These are phyloP conservation scores for Perizoma flavofasciatum DNA, from an alignment of 2,888 invertebrate genomes.

Conservation along the genomic window DNA sequence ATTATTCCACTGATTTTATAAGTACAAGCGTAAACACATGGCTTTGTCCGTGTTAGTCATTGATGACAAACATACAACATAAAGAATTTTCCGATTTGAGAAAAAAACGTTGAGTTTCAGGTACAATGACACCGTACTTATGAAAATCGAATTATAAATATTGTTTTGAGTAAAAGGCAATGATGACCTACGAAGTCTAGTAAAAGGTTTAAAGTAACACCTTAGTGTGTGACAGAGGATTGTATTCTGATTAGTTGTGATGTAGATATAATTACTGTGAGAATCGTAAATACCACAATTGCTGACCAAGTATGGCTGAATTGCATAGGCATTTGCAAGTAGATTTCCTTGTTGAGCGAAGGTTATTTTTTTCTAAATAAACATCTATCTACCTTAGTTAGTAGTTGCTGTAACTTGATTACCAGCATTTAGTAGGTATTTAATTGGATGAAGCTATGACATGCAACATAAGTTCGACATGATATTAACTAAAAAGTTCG, in stretches of 20 bases:
- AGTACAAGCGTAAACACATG: conserved; percentile 1
- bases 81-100: too few species aligned
- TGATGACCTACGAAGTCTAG: too few species aligned
- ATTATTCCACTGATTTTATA: conserved; percentile 66
- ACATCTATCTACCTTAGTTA: conserved; percentile 14
- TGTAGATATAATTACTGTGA: conserved; percentile 72
- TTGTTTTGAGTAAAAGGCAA: too few species aligned
- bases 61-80: neutral
- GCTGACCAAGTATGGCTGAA: conserved; percentile 56
- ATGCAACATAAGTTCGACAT: too few species aligned
- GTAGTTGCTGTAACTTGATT: conserved; percentile 12
- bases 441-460: neutral
- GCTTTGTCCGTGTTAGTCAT: neutral
- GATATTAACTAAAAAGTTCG: too few species aligned
- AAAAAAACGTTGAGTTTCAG: neutral
- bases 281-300: conserved; percentile 64
- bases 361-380: conserved; percentile 41
- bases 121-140: too few species aligned
- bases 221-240: too few species aligned
- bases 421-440: conserved; percentile 1
- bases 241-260: conserved; percentile 36
- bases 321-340: conserved; percentile 47
- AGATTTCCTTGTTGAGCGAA: conserved; percentile 52
- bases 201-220: too few species aligned
- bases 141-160: too few species aligned